Evolutionary conservation across 1,140 invertebrate species (phyloP), one percentile per base, ranked within the genome.

Genomic region (Tetramorium simillimum): DNA sequence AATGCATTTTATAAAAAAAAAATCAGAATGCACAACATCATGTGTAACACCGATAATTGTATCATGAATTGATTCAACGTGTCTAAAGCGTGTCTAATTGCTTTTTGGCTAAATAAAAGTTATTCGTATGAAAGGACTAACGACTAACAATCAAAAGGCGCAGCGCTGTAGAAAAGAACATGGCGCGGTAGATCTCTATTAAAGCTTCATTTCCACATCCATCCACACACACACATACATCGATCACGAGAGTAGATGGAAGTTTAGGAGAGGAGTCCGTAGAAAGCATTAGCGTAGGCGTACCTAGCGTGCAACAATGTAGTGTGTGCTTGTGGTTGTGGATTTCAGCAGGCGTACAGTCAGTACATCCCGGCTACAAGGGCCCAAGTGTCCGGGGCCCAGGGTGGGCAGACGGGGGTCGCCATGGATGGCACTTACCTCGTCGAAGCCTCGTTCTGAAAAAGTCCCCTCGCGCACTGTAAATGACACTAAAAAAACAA

Each of bases 401-500:
- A 97, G 95, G 97, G 96, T 90, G 97, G 97, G 94, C 97, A 97
- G 95, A 97, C 97, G 86, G 97, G 97, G 92, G 97, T 97, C 88
- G 97, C 96, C 89, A 97, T 97, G 97, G 97, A 97, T 93, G 97
- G 97, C 92, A 97, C 97, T 91, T 98, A 97, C 94, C 96, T 98
- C 92, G 97, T 98, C 91, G 97, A 98, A 94, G 97, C 97, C 91
- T 97, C 97, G 72, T 98, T 98, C 96, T 97, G 96, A 96, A 88
- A 88, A 73, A 70, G 69, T 43, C 77, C 77, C 85, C 81, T 89
- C 53, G 80, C 53, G 69, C 80, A 43, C 69, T 60, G 80, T 73
- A 84, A 46, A 84, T 18, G 18, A 73, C 72, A 62, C 7, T 62
- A 81, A 81, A 70, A 43, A 33, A 33, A n/a, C n/a, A n/a, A n/a